Evolutionary conservation across 2,888 invertebrate species (phyloP).

Genomic region (Thecophora atra): DNA sequence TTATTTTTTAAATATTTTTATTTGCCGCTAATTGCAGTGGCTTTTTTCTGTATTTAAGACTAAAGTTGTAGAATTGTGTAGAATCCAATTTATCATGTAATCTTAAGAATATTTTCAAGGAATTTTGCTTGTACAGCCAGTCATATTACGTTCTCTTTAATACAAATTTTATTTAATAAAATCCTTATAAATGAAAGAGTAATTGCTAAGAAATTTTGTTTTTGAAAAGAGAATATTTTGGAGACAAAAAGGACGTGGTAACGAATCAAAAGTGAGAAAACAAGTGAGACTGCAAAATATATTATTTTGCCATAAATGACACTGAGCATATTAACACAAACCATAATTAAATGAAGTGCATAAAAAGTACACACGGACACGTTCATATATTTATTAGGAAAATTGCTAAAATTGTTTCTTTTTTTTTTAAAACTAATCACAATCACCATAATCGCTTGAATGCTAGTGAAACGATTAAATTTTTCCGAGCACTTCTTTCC

Average conservation of each 20-base stretch:
- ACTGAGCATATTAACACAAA: too few relatives aligned
- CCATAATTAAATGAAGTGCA: not conserved
- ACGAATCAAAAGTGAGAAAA: too few relatives aligned
- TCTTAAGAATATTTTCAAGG: not conserved
- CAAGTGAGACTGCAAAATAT: too few relatives aligned
- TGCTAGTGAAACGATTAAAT: slow-evolving; percentile 22
- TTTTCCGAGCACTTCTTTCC: not conserved
- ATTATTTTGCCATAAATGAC: too few relatives aligned
- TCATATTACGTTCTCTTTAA: not conserved
- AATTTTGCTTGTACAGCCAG: not conserved
- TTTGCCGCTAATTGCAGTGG: too few relatives aligned
- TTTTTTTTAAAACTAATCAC: slow-evolving; percentile 25
- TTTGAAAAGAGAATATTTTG: too few relatives aligned
- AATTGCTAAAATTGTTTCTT: slow-evolving; percentile 31
- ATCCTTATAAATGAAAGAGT: too few relatives aligned
- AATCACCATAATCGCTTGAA: slow-evolving; percentile 8
- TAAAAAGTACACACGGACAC: slow-evolving; percentile 18
- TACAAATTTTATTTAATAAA: not conserved
- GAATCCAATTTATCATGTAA: not conserved
- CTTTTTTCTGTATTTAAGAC: too few relatives aligned
- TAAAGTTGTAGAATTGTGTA: too few relatives aligned
- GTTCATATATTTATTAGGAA: slow-evolving; percentile 26
- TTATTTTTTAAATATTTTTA: too few relatives aligned
- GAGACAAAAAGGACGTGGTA: too few relatives aligned
- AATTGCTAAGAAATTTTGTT: too few relatives aligned